Base-by-base conservation (phyloP, 2,888 invertebrate genomes). In the Lithosia quadra region DNA sequence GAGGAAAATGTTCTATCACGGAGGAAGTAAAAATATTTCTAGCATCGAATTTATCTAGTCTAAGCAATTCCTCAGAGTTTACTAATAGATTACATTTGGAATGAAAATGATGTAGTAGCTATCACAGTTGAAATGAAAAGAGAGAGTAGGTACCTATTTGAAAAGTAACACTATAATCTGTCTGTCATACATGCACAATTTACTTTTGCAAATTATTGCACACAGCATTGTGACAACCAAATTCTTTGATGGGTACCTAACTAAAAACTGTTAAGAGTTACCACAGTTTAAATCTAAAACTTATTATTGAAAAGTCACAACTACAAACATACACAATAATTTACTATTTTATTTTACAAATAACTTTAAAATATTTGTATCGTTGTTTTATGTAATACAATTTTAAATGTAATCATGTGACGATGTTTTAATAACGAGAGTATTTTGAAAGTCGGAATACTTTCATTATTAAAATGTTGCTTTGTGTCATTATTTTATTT, bases 1-100 rank as follows among this genome's bases (percentile, higher is more conserved):
- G 69, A 73, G 70, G 69, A 58, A 78, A 80, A 80, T 62, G 74
- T 69, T 76, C 65, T 58, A 57, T 70, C 68, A 63, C 64, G 56
- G 28, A 69, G 69, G 65, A 72, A 72, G 76, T 71, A 70, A 71
- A 65, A 71, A 72, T 69, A 71, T 65, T 73, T 78, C 61, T 65
- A 63, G 56, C 34, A 34, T 57, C 56, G 56, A 21, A 61, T 65
- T n/a, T 56, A 57, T 59, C 63, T 59, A 57, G 57, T 34, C 63
- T 22, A 55, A 33, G 55, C 59, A 53, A 68, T 68, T 56, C 56
- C 43, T 65, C 56, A 36, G 28, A 58, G 28, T 59, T 39, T 68
- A 63, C 53, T 34, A 33, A 63, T 53, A 53, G 36, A 63, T 53
- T 24, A 68, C 63, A 59, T 22, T 49, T 34, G 21, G 58, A 67